phyloP scores from a whole-genome alignment of 1,140 invertebrate species.

The Monochamus saltuarius region DNA sequence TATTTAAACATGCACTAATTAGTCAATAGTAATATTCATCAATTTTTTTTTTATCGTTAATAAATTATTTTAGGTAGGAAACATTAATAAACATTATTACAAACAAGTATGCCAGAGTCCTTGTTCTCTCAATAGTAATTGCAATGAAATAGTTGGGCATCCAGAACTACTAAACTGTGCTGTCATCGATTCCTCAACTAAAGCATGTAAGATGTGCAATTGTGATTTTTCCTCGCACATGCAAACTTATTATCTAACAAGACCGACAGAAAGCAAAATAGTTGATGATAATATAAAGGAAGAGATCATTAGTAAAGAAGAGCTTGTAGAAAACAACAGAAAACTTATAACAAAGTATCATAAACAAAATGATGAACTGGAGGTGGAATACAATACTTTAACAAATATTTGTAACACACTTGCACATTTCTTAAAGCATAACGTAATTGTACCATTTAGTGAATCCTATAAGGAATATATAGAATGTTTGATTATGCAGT shows the following conservation, averaged over 20 bases:
- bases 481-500: slow-evolving; percentile 35
- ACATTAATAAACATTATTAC: slow-evolving; percentile 36
- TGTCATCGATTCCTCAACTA: slow-evolving; percentile 29
- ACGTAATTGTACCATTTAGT: slow-evolving; percentile 38
- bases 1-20: too few species aligned
- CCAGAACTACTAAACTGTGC: slow-evolving; percentile 36
- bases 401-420: slow-evolving; percentile 29
- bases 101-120: slow-evolving; percentile 43
- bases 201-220: slow-evolving; percentile 36
- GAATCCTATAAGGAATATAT: slow-evolving; percentile 37
- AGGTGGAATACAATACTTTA: slow-evolving; percentile 30
- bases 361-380: slow-evolving; percentile 19
- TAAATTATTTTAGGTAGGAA: too few species aligned
- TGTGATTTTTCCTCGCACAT: slow-evolving; percentile 38
- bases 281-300: slow-evolving; percentile 22
- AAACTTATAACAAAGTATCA: slow-evolving; percentile 23
- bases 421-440: slow-evolving; percentile 33
- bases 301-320: slow-evolving; percentile 29
- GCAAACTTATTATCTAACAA: slow-evolving; percentile 42
- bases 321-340: slow-evolving; percentile 22
- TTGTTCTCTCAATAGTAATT: slow-evolving; percentile 37
- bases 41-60: too few species aligned
- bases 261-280: slow-evolving; percentile 25
- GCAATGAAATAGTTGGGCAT: slow-evolving; percentile 36
- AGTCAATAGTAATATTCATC: too few species aligned